A percentile compares a stretch with the other conserved stretches of the same genome.
Conservation (phyloP, 2,888 invertebrate genomes). For the Nasonovia ribisnigri region DNA sequence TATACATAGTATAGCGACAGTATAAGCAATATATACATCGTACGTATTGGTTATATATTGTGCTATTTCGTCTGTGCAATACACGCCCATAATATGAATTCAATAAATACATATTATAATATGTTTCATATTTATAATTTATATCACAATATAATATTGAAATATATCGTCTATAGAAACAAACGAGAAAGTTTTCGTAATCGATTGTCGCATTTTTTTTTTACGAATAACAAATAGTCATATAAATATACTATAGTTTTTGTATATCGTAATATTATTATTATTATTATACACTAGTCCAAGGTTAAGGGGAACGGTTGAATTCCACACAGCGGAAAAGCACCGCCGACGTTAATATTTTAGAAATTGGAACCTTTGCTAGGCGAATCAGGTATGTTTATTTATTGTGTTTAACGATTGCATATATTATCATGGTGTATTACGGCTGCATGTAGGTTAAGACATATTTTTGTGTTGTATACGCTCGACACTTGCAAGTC, state of each 20-base stretch:
- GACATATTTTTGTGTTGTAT: too few relatives aligned
- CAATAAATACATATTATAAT: not conserved
- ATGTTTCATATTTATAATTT: not conserved
- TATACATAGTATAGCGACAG: not conserved
- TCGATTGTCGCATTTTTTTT: not conserved
- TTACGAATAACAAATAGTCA: not conserved
- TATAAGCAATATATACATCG: not conserved
- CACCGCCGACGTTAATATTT: not conserved
- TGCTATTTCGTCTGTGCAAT: not conserved
- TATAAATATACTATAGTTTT: not conserved
- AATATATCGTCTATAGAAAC: not conserved
- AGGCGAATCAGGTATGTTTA: not conserved
- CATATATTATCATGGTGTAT: too few relatives aligned
- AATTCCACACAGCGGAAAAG: not conserved
- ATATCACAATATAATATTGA: not conserved
- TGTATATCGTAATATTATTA: not conserved
- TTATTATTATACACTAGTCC: not conserved
- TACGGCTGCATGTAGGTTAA: too few relatives aligned
- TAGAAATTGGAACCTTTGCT: not conserved
- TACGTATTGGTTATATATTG: not conserved
- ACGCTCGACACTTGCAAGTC: not conserved
- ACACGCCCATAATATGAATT: conserved; percentile 5
- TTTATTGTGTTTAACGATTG: not conserved
- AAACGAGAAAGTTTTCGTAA: conserved; percentile 19
- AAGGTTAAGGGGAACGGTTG: not conserved